phyloP scores from a whole-genome alignment of 1,140 invertebrate species.

The Ptiloglossa arizonensis region DNA sequence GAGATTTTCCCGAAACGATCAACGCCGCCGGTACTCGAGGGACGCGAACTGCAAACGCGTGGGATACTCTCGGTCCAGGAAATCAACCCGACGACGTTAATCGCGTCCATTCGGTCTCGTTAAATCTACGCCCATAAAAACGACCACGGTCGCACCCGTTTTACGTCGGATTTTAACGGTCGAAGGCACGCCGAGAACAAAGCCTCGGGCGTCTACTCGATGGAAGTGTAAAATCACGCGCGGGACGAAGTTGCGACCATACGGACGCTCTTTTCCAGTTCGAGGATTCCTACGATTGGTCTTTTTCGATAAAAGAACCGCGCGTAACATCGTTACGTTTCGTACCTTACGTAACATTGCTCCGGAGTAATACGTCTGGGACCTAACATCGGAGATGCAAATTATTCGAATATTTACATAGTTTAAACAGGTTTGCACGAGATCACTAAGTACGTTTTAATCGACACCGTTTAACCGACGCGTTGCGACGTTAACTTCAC shows the following conservation, averaged over 20 bases:
- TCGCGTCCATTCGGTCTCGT: slow-evolving; percentile 3
- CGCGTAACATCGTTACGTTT: no score
- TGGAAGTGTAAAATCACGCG: slow-evolving; percentile 48
- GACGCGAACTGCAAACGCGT: background rate
- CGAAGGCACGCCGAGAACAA: slow-evolving; percentile 36
- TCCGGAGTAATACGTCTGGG: no score
- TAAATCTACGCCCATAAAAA: slow-evolving; percentile 25
- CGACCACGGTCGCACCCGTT: slow-evolving; percentile 22
- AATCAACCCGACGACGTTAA: slow-evolving; percentile 1
- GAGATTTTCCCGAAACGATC: background rate
- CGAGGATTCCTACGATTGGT: slow-evolving; percentile 30
- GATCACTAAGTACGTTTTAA: no score
- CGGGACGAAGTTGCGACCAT: slow-evolving; percentile 9
- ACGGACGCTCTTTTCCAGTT: no score
- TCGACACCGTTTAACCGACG: no score
- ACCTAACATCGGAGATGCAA: no score
- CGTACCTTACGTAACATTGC: no score
- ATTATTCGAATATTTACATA: no score
- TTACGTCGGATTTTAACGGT: slow-evolving; percentile 8
- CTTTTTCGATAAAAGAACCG: no score
- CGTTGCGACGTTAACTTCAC: no score
- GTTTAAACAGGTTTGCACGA: no score
- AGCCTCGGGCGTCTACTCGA: slow-evolving; percentile 23
- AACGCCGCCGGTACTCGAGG: background rate
- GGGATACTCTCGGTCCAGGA: background rate